These are phyloP conservation scores for Ianthella basta DNA, from an alignment of 37 sponge, comb jelly and placozoan species.

Conservation along the genomic window DNA sequence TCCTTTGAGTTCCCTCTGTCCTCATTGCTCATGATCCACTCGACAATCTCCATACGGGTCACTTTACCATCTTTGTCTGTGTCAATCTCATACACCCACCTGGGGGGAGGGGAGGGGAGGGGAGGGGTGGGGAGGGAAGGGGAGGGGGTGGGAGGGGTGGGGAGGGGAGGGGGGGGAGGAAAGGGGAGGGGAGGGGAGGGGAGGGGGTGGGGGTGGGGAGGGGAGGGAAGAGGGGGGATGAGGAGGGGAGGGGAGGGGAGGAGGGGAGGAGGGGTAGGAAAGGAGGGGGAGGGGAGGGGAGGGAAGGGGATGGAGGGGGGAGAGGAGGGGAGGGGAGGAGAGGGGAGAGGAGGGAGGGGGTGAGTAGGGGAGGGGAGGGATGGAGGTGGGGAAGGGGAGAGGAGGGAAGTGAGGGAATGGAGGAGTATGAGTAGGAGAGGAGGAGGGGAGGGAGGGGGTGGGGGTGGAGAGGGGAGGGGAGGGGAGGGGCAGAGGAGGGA, in stretches of 20 bases:
- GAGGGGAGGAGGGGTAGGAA: not conserved
- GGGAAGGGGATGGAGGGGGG: not conserved
- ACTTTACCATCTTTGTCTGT: not conserved
- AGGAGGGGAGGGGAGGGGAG: slow-evolving; percentile 3
- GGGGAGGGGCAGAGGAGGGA: too few relatives aligned
- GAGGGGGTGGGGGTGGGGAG: not conserved
- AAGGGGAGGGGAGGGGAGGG: slow-evolving; percentile 42
- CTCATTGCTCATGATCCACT: slow-evolving; percentile 30
- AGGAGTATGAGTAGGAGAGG: too few relatives aligned
- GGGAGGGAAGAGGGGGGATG: not conserved
- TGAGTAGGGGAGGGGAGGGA: not conserved
- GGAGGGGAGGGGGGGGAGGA: slow-evolving; percentile 39
- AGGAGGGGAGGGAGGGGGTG: too few relatives aligned
- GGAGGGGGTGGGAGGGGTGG: slow-evolving; percentile 70
- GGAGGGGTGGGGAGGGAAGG: slow-evolving; percentile 66
- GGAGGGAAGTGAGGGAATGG: too few relatives aligned
- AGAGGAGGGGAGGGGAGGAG: not conserved
- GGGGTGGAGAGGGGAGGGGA: too few relatives aligned
- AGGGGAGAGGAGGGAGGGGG: not conserved
- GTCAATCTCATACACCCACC: slow-evolving; percentile 19
- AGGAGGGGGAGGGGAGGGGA: not conserved
- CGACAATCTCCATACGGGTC: slow-evolving; percentile 3
- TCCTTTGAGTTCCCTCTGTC: slow-evolving; percentile 45
- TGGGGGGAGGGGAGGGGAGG: not conserved
- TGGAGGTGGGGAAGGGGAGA: too few relatives aligned